A percentile compares a stretch with the other conserved stretches of the same genome.
Evolutionary conservation across 2,888 invertebrate genomes (phyloP).

Genomic region (Limenitis camilla): DNA sequence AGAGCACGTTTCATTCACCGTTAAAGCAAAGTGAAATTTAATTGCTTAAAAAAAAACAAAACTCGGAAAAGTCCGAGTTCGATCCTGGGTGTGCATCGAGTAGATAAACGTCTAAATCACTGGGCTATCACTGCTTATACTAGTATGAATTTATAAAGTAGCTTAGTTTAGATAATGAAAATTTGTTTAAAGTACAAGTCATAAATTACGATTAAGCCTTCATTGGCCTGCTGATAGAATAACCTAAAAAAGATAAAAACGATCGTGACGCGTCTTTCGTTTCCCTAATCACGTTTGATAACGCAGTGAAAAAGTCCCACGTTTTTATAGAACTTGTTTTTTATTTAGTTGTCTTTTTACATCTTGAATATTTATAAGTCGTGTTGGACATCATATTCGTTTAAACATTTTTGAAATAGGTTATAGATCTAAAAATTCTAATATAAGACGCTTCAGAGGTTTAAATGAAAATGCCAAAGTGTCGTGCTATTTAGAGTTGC

Average conservation of each 20-base stretch:
- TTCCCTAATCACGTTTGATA: background rate
- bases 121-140: no score
- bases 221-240: background rate
- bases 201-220: background rate
- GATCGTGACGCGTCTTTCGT: constrained; percentile 1
- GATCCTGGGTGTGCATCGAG: no score
- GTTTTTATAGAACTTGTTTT: background rate
- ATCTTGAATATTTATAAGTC: background rate
- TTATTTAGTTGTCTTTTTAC: background rate
- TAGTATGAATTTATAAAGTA: no score
- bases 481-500: constrained; percentile 32
- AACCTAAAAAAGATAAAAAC: background rate
- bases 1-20: no score
- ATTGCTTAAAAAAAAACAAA: no score
- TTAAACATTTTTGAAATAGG: background rate
- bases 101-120: no score
- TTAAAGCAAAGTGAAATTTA: no score
- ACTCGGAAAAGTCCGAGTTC: no score
- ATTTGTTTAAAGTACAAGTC: background rate
- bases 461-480: constrained; percentile 35
- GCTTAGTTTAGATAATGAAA: no score
- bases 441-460: constrained; percentile 4
- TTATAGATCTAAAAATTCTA: background rate
- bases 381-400: no score
- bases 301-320: constrained; percentile 3